Percentiles rank a stretch among this genome's conserved stretches.
Evolutionary conservation across 1,140 invertebrate species (phyloP).

Genomic region (Platorchestia sp.): DNA sequence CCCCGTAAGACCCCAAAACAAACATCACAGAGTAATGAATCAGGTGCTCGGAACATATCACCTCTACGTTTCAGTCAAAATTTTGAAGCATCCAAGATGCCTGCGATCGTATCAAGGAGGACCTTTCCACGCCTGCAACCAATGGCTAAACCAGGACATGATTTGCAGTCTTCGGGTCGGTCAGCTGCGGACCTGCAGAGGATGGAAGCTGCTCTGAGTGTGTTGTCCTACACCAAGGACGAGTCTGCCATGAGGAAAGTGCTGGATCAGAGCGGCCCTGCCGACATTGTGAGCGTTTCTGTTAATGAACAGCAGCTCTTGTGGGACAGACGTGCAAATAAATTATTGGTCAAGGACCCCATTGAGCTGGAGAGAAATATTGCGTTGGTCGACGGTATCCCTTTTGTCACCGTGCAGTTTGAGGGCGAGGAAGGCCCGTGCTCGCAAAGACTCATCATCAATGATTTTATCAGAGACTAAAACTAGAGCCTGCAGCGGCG

Average conservation of each 20-base stretch:
- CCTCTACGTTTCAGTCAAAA: neutral
- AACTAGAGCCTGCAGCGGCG: neutral
- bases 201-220: neutral
- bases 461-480: neutral
- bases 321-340: conserved; percentile 60
- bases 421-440: conserved; percentile 57
- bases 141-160: neutral
- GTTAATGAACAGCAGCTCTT: conserved; percentile 56
- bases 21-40: neutral
- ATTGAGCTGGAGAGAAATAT: conserved; percentile 59
- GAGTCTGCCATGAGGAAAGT: neutral
- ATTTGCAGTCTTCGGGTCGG: neutral
- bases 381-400: conserved; percentile 56
- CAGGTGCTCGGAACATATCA: neutral
- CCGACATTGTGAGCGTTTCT: conserved; percentile 53
- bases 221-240: conserved; percentile 5
- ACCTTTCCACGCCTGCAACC: neutral
- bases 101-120: neutral
- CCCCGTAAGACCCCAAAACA: neutral
- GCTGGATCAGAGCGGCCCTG: neutral
- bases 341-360: conserved; percentile 59
- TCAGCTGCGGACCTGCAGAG: neutral
- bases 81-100: neutral
- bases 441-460: conserved; percentile 59
- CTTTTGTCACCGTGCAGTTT: conserved; percentile 59